phyloP scores from a whole-genome alignment of 2,797 vertebrate genomes.

The Lepidocolaptes lacrymiger region DNA sequence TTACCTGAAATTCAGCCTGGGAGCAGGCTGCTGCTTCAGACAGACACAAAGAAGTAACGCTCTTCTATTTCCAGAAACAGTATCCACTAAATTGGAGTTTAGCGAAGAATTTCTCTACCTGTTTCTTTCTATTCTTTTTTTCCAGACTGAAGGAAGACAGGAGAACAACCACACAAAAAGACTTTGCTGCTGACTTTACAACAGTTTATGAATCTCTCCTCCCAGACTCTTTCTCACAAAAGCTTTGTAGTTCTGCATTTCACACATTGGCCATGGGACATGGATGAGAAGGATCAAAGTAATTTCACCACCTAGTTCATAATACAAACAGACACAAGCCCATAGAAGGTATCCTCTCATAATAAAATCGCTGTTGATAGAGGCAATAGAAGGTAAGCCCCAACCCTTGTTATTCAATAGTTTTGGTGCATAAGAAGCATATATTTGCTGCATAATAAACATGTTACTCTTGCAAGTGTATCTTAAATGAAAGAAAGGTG shows the following conservation, averaged over 20 bases:
- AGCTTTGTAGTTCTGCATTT: not conserved
- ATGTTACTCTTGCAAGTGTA: not conserved
- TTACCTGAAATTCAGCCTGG: not conserved
- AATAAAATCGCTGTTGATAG: not conserved
- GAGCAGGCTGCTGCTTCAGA: not conserved
- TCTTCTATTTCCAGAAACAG: not conserved
- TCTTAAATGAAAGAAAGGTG: not conserved
- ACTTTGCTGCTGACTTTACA: not conserved
- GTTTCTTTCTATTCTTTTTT: not conserved
- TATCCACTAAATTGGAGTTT: not conserved
- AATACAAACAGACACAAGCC: not conserved
- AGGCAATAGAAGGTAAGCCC: not conserved
- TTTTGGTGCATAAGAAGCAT: not conserved
- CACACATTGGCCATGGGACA: accelerated
- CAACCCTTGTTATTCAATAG: not conserved
- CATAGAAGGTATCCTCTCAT: not conserved
- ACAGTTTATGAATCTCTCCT: not conserved
- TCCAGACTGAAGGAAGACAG: not conserved
- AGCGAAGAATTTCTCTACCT: not conserved
- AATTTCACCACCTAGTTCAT: not conserved
- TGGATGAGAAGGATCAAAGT: not conserved
- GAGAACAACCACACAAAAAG: not conserved
- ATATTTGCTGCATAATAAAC: not conserved
- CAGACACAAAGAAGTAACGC: not conserved
- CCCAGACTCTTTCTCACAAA: not conserved